Evolutionary conservation across 2,888 invertebrate genomes (phyloP).

Genomic region (Branchipolynoe longqiensis): DNA sequence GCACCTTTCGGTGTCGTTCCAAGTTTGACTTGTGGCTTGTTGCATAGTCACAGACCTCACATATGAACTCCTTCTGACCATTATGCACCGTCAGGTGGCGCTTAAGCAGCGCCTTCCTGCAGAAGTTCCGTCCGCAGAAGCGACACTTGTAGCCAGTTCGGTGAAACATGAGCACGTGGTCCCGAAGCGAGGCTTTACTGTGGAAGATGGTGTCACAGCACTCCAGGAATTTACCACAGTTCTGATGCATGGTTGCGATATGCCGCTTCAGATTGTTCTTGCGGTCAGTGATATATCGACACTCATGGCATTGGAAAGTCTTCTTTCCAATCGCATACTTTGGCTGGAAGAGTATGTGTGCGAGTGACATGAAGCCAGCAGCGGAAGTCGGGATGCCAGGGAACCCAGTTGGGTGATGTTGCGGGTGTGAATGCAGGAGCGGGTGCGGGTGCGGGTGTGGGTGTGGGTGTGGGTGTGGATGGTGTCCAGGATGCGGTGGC

Average conservation of each 20-base stretch:
- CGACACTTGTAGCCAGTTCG: constrained; percentile 80
- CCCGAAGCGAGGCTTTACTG: constrained; percentile 79
- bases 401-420: background rate
- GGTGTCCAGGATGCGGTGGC: background rate
- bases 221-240: constrained; percentile 73
- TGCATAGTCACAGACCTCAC: constrained; percentile 80
- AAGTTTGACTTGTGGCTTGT: constrained; percentile 82
- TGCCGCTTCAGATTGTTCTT: constrained; percentile 81
- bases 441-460: constrained; percentile 28
- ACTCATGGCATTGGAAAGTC: constrained; percentile 73
- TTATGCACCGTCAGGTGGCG: constrained; percentile 82
- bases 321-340: constrained; percentile 57
- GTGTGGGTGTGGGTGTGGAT: background rate
- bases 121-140: constrained; percentile 80
- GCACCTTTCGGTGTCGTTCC: constrained; percentile 80
- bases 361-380: constrained; percentile 44
- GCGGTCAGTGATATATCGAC: constrained; percentile 77
- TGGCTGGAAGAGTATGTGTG: constrained; percentile 50
- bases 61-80: constrained; percentile 81
- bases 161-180: constrained; percentile 80
- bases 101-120: constrained; percentile 81
- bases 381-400: background rate
- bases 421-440: background rate
- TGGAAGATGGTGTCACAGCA: constrained; percentile 79
- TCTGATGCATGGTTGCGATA: constrained; percentile 80